Percentiles rank a stretch among this genome's conserved stretches.
These are phyloP conservation scores for Dendrolimus houi DNA, from an alignment of 2,888 invertebrate genomes.

Conservation along the genomic window DNA sequence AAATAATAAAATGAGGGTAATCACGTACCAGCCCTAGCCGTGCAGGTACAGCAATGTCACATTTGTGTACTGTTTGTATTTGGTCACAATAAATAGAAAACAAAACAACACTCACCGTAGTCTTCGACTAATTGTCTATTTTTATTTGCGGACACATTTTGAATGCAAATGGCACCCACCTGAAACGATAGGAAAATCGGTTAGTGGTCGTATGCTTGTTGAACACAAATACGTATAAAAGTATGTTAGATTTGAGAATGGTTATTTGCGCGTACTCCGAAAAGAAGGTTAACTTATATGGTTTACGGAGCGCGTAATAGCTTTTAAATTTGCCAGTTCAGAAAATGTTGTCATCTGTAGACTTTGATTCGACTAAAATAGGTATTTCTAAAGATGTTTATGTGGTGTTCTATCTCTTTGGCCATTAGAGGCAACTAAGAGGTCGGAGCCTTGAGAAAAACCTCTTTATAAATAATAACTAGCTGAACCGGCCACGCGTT, in stretches of 20 bases:
- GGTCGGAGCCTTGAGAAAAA: no score
- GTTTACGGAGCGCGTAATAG: neutral
- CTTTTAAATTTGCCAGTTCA: neutral
- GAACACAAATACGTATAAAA: neutral
- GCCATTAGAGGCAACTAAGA: no score
- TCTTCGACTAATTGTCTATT: conserved; percentile 25
- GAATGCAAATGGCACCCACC: conserved; percentile 43
- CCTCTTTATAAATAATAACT: no score
- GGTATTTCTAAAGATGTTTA: no score
- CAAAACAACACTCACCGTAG: neutral
- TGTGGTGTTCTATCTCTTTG: no score
- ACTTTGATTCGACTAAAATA: neutral
- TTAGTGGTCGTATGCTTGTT: conserved; percentile 10
- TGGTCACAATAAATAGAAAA: conserved; percentile 4
- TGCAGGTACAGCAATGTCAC: conserved; percentile 26
- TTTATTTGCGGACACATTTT: conserved; percentile 40
- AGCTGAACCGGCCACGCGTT: no score
- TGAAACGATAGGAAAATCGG: conserved; percentile 42
- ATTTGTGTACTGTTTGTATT: conserved; percentile 32
- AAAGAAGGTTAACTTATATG: neutral
- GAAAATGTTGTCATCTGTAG: neutral
- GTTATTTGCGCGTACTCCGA: neutral
- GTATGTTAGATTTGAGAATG: neutral
- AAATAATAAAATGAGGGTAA: neutral
- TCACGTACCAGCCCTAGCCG: conserved; percentile 20